Base-by-base conservation (phyloP, 2,113 vertebrate species). In the Lagopus muta region DNA sequence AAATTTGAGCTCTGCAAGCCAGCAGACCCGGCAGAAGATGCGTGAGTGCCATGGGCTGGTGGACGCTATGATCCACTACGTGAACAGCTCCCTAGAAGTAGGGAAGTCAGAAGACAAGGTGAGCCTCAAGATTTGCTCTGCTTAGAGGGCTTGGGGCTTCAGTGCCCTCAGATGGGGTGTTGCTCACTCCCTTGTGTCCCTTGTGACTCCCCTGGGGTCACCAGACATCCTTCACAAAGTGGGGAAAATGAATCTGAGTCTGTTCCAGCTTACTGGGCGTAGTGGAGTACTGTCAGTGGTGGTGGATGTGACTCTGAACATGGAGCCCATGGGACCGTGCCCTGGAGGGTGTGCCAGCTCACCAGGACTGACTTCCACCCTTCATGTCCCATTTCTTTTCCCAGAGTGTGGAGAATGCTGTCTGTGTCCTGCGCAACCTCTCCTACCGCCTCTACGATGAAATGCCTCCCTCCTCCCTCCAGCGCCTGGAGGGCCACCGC, bases 1-100 rank as follows among this genome's bases (percentile, higher is more conserved):
- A 93, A 99, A 99, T 82, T 94, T 99, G 97, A 99, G 99, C 96
- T 99, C 99, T 0, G 98, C 99, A 84, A 99, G 98, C 79, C 98
- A 99, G 94, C 98, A 98, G 89, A 99, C 99, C 1, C 98, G 99
- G 42, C 98, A 99, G 97, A 98, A 98, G 97, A 99, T 99, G 99
- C 98, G 99, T 0, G 98, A 98, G n/a, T 99, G 97, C 85, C 96
- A 97, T 0, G 98, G 99, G 58, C 97, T 99, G 87, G 98, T 99
- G 93, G 99, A 99, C 36, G 98, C 99, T 47, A 97, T 99, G 96
- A 98, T 99, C 94, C 97, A 97, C 88, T 99, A 99, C 17, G 98
- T 99, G 71, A 98, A 98, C 88, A 96, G 97, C 4, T 98, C 98
- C 38, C 88, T 99, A 85, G 98, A 99, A 27, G 98, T 98, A 84